phyloP scores from a whole-genome alignment of 2,797 vertebrate species.

The Phoxinus dragarum region DNA sequence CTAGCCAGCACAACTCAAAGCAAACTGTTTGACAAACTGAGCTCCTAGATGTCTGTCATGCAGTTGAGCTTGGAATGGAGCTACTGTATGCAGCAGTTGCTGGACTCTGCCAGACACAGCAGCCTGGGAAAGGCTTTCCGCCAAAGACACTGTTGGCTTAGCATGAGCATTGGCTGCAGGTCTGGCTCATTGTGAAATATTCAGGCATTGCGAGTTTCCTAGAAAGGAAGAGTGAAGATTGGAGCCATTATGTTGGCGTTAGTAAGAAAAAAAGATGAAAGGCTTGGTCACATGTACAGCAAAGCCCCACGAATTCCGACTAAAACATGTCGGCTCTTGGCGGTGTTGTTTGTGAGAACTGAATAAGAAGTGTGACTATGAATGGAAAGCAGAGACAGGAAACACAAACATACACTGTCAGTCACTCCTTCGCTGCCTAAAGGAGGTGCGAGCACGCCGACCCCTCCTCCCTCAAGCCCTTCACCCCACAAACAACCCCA shows the following conservation, averaged over 20 bases:
- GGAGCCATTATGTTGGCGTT: slow-evolving; percentile 35
- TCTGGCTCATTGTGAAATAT: slow-evolving; percentile 35
- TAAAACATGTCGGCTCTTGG: slow-evolving; percentile 30
- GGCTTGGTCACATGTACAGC: slow-evolving; percentile 37
- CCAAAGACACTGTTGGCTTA: slow-evolving; percentile 42
- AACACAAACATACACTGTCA: slow-evolving; percentile 58
- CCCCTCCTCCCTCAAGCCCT: slow-evolving; percentile 59
- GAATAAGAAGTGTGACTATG: slow-evolving; percentile 64
- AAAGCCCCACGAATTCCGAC: slow-evolving; percentile 27
- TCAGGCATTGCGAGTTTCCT: slow-evolving; percentile 20
- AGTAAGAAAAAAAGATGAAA: slow-evolving; percentile 43
- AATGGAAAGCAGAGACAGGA: slow-evolving; percentile 55
- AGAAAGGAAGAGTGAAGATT: slow-evolving; percentile 18
- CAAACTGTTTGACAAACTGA: slow-evolving; percentile 29
- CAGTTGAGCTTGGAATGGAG: slow-evolving; percentile 48
- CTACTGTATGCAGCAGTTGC: slow-evolving; percentile 53
- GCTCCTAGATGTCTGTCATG: slow-evolving; percentile 53
- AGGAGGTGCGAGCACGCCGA: slow-evolving; percentile 42
- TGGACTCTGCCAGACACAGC: slow-evolving; percentile 40
- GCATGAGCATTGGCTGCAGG: slow-evolving; percentile 14
- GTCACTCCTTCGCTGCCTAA: slow-evolving; percentile 40
- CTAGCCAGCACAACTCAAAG: slow-evolving; percentile 54
- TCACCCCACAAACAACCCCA: slow-evolving; percentile 56
- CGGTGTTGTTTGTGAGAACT: slow-evolving; percentile 49
- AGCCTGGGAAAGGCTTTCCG: slow-evolving; percentile 40